phyloP scores from a whole-genome alignment of 1,140 invertebrate species.

The Drosophila parabipectinata region DNA sequence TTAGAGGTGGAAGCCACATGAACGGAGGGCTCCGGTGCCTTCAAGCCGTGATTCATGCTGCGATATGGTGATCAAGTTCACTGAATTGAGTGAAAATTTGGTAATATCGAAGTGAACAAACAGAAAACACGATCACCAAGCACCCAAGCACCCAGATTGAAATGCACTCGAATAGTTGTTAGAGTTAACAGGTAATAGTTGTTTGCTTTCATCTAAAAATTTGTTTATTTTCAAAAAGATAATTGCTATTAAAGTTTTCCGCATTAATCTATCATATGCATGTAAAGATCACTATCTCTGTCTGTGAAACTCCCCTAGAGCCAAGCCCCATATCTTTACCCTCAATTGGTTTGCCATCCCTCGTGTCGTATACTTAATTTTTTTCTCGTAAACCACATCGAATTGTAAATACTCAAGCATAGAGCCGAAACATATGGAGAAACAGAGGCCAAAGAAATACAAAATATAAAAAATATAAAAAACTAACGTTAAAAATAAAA shows the following conservation, averaged over 20 bases:
- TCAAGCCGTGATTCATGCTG: slow-evolving; percentile 36
- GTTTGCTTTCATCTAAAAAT: not conserved
- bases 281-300: slow-evolving; percentile 12
- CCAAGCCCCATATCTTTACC: slow-evolving; percentile 7
- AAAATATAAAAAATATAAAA: slow-evolving; percentile 22
- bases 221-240: not conserved
- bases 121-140: slow-evolving; percentile 22
- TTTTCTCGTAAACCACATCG: slow-evolving; percentile 67
- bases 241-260: not conserved
- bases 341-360: slow-evolving; percentile 67
- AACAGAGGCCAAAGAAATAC: slow-evolving; percentile 16
- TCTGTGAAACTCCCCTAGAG: slow-evolving; percentile 1
- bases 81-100: slow-evolving; percentile 42
- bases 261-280: slow-evolving; percentile 5
- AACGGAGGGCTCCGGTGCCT: slow-evolving; percentile 26
- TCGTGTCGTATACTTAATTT: slow-evolving; percentile 73
- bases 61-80: slow-evolving; percentile 47
- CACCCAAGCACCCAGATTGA: slow-evolving; percentile 2
- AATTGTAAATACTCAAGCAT: slow-evolving; percentile 69
- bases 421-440: slow-evolving; percentile 30
- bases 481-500: slow-evolving; percentile 30
- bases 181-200: slow-evolving; percentile 1
- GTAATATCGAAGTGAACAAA: slow-evolving; percentile 12
- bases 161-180: not conserved
- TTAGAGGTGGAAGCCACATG: slow-evolving; percentile 23